Evolutionary conservation across 2,797 vertebrate genomes (phyloP).

Genomic region (Pristis pectinata): DNA sequence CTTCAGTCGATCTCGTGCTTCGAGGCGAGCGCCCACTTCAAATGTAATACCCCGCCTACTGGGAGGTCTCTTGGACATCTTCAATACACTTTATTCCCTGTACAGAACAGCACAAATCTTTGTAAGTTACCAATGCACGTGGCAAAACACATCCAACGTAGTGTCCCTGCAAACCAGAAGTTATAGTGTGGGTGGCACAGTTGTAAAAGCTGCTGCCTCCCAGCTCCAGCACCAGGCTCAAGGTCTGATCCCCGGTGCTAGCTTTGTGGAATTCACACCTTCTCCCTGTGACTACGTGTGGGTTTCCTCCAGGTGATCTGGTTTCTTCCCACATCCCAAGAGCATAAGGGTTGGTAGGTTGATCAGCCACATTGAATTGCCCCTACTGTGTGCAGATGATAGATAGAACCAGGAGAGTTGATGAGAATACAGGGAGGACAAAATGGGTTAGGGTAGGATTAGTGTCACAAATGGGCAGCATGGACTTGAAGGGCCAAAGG

Average conservation of each 20-base stretch:
- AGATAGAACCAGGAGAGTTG: background rate
- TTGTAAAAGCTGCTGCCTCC: background rate
- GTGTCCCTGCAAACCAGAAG: constrained; percentile 22
- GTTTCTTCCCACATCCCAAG: no score
- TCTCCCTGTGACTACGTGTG: no score
- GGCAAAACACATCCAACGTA: background rate
- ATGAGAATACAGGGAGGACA: no score
- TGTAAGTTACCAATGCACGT: background rate
- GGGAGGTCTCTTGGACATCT: constrained; percentile 94
- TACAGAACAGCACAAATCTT: constrained; percentile 66
- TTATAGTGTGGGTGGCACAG: constrained; percentile 7
- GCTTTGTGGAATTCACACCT: no score
- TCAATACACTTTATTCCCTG: constrained; percentile 63
- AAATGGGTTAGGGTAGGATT: no score
- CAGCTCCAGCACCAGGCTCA: no score
- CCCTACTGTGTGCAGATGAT: background rate
- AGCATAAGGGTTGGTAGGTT: constrained; percentile 45
- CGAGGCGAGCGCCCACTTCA: constrained; percentile 88
- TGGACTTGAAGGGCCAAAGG: no score
- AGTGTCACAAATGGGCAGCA: no score
- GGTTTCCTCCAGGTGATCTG: no score
- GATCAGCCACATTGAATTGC: constrained; percentile 37
- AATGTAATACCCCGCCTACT: constrained; percentile 88
- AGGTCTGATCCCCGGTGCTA: no score
- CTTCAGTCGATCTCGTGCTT: constrained; percentile 89